Evolutionary conservation across 2,797 vertebrate species (phyloP), one percentile per base, ranked within the genome.

Genomic region (Sylvilagus floridanus): DNA sequence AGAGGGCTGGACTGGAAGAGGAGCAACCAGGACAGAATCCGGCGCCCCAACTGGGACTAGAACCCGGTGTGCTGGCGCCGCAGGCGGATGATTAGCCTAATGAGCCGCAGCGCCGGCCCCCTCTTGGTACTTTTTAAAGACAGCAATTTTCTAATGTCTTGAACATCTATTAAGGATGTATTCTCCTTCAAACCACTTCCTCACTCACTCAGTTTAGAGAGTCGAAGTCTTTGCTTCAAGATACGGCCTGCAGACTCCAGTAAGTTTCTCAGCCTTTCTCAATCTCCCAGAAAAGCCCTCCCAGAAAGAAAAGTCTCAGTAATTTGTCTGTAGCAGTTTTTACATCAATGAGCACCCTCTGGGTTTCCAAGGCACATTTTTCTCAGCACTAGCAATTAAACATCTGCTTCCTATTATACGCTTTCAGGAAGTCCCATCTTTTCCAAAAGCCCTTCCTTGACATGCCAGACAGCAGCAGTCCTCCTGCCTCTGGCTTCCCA

Each of bases 301-400:
- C n/a, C 87, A 93, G 42, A 81, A 93, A 66, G 76, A 17, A 84
- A 86, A 95, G 66, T 30, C 75, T 81, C 77, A 76, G 42, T 91
- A 42, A 91, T 69, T 54, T 83, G 57, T 82, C 75, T 28, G 42
- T 47, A 89, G 28, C n/a, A 88, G 30, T 87, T 93, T 47, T 82
- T 86, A 13, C 7, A 93, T 65, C 84, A 76, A 52, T 77, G 50
- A 94, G 62, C 26, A 87, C 35, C 19, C 24, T 60, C 30, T 63
- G 28, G 35, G 35, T 62, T 94, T 94, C 88, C 19, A 28, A 94
- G 37, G 83, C 4, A 57, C 32, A 92, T 95, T 65, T 79, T 95
- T 85, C 50, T 90, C 62, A 96, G 76, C 52, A 94, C 50, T 72
- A 95, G 78, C 37, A 90, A 57, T 76, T 94, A 95, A 93, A 93